These are phyloP conservation scores for Sylvia borin DNA, from an alignment of 2,797 vertebrate genomes.

Conservation along the genomic window DNA sequence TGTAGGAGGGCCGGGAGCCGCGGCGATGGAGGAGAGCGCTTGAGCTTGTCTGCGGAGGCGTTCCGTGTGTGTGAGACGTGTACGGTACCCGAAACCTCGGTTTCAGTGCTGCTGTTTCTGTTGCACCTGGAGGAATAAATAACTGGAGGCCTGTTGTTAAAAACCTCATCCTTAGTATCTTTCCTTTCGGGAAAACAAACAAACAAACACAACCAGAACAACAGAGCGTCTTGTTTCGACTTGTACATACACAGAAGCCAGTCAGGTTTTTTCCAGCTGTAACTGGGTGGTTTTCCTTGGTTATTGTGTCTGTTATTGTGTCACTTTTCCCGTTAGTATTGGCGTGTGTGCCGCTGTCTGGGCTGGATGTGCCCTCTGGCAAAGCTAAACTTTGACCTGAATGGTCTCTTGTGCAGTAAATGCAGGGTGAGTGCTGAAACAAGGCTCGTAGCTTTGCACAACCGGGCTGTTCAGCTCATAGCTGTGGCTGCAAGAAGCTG, in stretches of 20 bases:
- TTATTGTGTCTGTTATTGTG: not conserved
- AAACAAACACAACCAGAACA: too few species aligned
- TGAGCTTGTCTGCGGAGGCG: not conserved
- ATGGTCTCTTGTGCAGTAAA: not conserved
- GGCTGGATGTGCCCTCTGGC: not conserved
- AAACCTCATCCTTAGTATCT: not conserved
- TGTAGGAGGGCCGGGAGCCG: slow-evolving; percentile 9
- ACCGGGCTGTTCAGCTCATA: fast-evolving
- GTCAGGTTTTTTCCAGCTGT: not conserved
- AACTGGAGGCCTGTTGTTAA: not conserved
- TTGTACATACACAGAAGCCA: not conserved
- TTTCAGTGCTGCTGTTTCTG: not conserved
- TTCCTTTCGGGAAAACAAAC: not conserved
- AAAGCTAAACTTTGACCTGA: not conserved
- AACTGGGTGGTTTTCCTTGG: not conserved
- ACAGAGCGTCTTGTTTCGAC: not conserved
- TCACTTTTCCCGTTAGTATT: not conserved
- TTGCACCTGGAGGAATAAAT: not conserved
- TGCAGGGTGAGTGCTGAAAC: not conserved
- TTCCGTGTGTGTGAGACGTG: not conserved
- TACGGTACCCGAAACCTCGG: not conserved
- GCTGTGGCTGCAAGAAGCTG: not conserved
- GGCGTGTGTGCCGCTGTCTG: fast-evolving
- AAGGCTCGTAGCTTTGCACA: not conserved
- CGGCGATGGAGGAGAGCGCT: not conserved